A percentile compares a stretch with the other conserved stretches of the same genome.
Conservation (phyloP, 2,797 vertebrate species). For the Falco cherrug region DNA sequence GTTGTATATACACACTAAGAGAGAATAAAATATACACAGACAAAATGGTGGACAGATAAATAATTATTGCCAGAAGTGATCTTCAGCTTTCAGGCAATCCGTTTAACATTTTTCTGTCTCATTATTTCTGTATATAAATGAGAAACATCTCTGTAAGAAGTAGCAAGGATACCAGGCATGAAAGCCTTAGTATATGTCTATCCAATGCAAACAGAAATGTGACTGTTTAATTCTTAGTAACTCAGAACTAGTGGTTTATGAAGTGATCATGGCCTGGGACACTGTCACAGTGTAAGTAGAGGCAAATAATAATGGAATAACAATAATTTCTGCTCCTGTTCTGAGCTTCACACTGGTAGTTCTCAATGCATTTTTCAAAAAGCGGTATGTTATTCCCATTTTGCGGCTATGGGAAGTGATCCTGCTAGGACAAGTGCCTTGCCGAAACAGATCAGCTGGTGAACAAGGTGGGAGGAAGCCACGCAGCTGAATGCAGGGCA, state of each 20-base stretch:
- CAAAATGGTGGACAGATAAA: constrained; percentile 25
- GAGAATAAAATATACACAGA: constrained; percentile 16
- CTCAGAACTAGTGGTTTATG: background rate
- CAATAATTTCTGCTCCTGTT: background rate
- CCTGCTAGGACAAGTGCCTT: background rate
- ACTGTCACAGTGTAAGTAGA: background rate
- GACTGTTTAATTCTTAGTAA: background rate
- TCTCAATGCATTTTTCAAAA: background rate
- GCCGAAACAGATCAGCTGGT: background rate
- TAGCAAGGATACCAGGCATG: background rate
- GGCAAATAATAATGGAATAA: background rate
- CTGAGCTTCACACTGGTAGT: background rate
- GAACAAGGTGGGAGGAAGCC: background rate
- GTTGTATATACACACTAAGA: background rate
- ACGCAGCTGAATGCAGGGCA: accelerated
- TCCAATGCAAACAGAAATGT: background rate
- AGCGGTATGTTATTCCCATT: background rate
- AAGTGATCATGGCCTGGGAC: background rate
- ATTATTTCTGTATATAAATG: constrained; percentile 51
- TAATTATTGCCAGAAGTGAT: constrained; percentile 19
- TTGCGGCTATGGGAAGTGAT: background rate
- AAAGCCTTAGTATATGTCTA: background rate
- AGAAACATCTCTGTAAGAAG: constrained; percentile 28
- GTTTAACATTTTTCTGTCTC: background rate
- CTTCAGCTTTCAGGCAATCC: background rate